Conservation (phyloP, 2,797 vertebrate genomes). For the Trichosurus vulpecula region DNA sequence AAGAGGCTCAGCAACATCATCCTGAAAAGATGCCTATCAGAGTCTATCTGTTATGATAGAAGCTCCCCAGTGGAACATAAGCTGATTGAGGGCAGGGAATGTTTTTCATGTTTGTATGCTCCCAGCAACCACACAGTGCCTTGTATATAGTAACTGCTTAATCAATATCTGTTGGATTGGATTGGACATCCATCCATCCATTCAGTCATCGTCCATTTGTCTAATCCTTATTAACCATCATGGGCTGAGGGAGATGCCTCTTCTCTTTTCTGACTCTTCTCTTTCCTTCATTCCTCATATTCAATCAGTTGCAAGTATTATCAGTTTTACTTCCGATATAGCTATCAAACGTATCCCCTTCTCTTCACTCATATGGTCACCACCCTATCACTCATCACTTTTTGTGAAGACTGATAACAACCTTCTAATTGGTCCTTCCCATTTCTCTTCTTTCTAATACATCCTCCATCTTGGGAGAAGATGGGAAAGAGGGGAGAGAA, state of each 20-base stretch:
- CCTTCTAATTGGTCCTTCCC: background rate
- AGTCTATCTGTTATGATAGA: background rate
- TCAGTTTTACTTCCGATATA: background rate
- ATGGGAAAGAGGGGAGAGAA: background rate
- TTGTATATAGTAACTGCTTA: background rate
- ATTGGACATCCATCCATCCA: background rate
- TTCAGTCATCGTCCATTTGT: background rate
- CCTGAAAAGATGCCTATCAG: background rate
- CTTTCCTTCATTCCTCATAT: background rate
- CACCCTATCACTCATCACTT: background rate
- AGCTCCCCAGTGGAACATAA: background rate
- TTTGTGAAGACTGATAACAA: background rate
- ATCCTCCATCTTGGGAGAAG: no score
- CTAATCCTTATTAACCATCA: background rate
- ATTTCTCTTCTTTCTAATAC: background rate
- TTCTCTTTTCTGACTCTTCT: background rate
- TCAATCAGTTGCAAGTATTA: background rate
- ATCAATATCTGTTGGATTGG: background rate
- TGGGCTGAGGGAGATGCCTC: background rate
- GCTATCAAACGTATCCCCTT: background rate
- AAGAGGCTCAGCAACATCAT: background rate
- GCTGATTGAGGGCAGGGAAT: background rate
- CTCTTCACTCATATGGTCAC: background rate
- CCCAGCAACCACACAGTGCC: background rate
- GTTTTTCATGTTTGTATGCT: background rate